Base-by-base conservation (phyloP, 2,797 vertebrate species). In the Nannoperca obscura region DNA sequence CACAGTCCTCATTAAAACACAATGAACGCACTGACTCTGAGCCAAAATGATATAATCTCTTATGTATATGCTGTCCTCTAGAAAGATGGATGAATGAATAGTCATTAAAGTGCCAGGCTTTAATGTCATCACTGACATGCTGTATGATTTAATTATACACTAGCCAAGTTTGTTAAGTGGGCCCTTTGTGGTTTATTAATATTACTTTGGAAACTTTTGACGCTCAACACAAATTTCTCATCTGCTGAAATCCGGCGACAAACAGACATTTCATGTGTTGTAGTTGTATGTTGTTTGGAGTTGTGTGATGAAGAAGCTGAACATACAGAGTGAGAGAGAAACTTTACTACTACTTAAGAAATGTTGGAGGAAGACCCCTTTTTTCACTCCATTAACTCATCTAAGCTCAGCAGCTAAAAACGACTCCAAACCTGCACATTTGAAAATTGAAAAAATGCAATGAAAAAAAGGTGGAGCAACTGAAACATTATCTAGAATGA, bases 401-500 rank as follows among this genome's bases (percentile, higher is more conserved):
- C 40, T 66, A 74, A 78, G 27, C 42, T 40, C 17, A 42, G 34
- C 49, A 57, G 34, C 6, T 2, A 12, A 49, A 47, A 32, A 34
- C 24, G 5, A 34, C 34, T 38, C 10, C 5, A 55, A 24, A 15
- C 3, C 3, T 32, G 3, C 36, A 19, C 20, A 62, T 50, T 20
- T 49, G 14, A 71, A 73, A 69, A 49, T 1, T 5, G 46, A 20
- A 71, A 73, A 49, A 36, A 47, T 20, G 20, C 11, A 15, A 36
- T 38, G 3, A 40, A 57, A 20, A 82, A 36, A 69, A 71, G 9
- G 19, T 57, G 54, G 38, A 76, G 6, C 22, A 54, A 10, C 15
- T 49, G 24, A 57, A 67, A 72, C 44, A 53, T 47, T 32, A 69
- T 5, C 6, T 50, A 47, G 52, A 73, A 80, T 81, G 15, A 85